Base-by-base conservation (phyloP, 2,888 invertebrate genomes). In the Acleris cristana region DNA sequence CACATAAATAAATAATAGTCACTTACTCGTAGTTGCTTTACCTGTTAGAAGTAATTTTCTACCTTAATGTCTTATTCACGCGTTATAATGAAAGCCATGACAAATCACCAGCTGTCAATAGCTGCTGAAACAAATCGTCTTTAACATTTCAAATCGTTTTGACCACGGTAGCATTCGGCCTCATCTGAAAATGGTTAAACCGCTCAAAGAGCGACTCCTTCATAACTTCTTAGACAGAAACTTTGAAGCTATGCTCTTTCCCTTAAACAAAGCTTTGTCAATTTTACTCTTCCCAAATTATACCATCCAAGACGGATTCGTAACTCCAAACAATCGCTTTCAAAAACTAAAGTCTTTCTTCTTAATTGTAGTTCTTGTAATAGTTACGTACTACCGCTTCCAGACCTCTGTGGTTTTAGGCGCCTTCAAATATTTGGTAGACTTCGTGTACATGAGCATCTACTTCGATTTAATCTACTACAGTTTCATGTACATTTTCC, bases 241-340 rank as follows among this genome's bases (percentile, higher is more conserved):
- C 18, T 59, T 59, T 30, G 48, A 51, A 51, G 8, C 18, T 14
- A 51, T 51, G 59, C 18, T 59, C 7, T 30, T 34, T 1, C 59
- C 59, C 0, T 8, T 59, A 1, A n/a, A 59, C 34, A 34, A 8
- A 3, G 30, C 14, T 1, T 49, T 51, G 51, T 51, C 49, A 1
- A 21, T 59, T 8, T 59, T 51, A 34, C 8, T 23, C 6, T 7
- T 59, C 19, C 51, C 59, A 21, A 49, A 59, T 7, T 59, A 51
- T 3, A 51, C 5, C 34, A 19, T 16, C 8, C 26, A 6, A 1
- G 59, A 59, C 16, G 59, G 59, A 30, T 59, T 51, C 16, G 19
- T 51, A 6, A 59, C 51, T 19, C 51, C 49, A 8, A 51, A 14
- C 21, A 23, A 7, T 8, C 59, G 49, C 14, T 14, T 34, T 7